A percentile compares a stretch with the other conserved stretches of the same genome.
phyloP scores from a whole-genome alignment of 2,113 vertebrate species.

The Pteruthius melanotis region DNA sequence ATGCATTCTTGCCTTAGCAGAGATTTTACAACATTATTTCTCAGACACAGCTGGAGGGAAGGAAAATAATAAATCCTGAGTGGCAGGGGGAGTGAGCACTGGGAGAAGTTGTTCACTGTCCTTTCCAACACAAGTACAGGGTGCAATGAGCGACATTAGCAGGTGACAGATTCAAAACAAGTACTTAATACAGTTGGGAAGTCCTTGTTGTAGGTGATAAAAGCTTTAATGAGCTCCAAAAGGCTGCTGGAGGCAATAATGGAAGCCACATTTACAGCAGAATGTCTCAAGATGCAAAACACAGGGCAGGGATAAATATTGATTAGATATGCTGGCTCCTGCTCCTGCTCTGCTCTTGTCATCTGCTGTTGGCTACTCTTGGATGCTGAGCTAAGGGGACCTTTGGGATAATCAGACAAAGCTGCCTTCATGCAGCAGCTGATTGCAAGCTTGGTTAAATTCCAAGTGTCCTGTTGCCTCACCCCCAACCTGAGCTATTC shows the following conservation, averaged over 20 bases:
- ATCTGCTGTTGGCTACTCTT: neutral
- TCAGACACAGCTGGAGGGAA: slow-evolving; percentile 47
- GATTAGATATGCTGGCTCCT: neutral
- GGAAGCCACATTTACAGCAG: neutral
- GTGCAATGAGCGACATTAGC: neutral
- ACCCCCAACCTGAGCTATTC: neutral
- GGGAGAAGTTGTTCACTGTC: neutral
- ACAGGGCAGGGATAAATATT: neutral
- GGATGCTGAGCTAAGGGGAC: slow-evolving; percentile 14
- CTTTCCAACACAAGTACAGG: neutral
- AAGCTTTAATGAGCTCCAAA: neutral
- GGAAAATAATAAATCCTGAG: slow-evolving; percentile 44
- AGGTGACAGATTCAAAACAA: neutral
- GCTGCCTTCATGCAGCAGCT: neutral
- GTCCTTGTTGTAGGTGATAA: neutral
- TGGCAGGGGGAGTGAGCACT: neutral
- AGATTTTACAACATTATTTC: slow-evolving; percentile 42
- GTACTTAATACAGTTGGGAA: neutral
- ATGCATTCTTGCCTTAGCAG: slow-evolving; percentile 34
- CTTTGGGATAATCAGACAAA: slow-evolving; percentile 13
- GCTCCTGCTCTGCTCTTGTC: neutral
- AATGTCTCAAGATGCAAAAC: neutral
- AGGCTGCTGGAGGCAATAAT: neutral
- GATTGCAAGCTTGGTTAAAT: slow-evolving; percentile 3
- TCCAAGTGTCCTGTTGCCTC: neutral